These are phyloP conservation scores for Cryptotermes secundus DNA, from an alignment of 1,140 invertebrate species.

Conservation along the genomic window DNA sequence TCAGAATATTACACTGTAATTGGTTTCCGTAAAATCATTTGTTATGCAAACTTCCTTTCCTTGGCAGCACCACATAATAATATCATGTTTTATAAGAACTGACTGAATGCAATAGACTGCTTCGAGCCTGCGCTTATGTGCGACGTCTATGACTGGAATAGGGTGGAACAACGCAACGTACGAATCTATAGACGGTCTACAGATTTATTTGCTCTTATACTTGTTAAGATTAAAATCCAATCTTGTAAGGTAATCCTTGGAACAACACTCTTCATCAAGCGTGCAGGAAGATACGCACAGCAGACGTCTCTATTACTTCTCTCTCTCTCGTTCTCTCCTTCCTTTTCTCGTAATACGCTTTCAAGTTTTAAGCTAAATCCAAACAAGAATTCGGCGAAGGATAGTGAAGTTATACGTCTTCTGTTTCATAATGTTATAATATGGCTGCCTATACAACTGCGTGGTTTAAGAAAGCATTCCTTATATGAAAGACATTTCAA, in stretches of 20 bases:
- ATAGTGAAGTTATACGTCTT: neutral
- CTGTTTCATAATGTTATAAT: neutral
- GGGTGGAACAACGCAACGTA: neutral
- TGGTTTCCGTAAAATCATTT: no score
- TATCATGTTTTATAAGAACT: neutral
- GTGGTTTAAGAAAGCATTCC: no score
- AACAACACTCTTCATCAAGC: neutral
- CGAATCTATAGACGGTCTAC: neutral
- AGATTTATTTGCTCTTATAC: conserved; percentile 10
- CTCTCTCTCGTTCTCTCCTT: neutral
- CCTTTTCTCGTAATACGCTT: neutral
- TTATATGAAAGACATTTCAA: neutral
- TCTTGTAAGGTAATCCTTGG: conserved; percentile 14
- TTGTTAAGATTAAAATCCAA: conserved; percentile 11
- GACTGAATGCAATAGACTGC: neutral
- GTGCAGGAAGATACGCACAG: neutral
- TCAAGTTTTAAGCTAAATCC: neutral
- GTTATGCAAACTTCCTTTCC: neutral
- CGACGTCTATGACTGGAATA: neutral
- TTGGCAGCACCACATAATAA: neutral
- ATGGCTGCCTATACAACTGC: neutral
- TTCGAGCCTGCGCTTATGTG: neutral
- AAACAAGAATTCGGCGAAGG: conserved; percentile 2
- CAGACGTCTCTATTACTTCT: neutral
- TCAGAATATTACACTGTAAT: no score